These are phyloP conservation scores for Oophaga pumilio DNA, from an alignment of 2,113 vertebrate genomes.

Conservation along the genomic window DNA sequence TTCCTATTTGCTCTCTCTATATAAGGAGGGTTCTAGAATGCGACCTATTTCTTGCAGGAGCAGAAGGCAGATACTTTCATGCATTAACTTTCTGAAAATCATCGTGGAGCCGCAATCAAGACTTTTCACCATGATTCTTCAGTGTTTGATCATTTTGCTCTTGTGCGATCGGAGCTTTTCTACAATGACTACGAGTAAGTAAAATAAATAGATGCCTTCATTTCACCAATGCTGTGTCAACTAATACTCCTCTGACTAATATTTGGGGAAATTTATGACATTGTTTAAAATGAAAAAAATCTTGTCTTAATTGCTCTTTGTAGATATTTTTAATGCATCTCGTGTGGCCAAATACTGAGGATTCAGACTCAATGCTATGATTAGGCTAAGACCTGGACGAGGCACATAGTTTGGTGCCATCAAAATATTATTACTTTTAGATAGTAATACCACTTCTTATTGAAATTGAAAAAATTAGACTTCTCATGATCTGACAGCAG, in stretches of 20 bases:
- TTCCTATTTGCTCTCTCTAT: not conserved
- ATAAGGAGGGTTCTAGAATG: not conserved
- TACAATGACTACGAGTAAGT: constrained; percentile 1
- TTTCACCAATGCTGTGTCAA: not conserved
- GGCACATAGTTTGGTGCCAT: not conserved
- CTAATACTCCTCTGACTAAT: not conserved
- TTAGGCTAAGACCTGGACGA: not conserved
- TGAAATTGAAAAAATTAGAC: not conserved
- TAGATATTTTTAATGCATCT: not conserved
- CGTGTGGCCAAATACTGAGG: not conserved
- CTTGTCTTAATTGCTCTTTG: too few species aligned
- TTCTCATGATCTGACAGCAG: not conserved
- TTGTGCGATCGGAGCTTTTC: not conserved
- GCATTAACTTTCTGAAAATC: not conserved
- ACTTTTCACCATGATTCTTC: constrained; percentile 11
- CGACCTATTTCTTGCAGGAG: not conserved
- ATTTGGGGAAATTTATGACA: not conserved
- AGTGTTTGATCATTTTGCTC: not conserved
- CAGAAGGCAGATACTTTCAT: not conserved
- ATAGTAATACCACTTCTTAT: not conserved
- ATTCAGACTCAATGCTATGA: not conserved
- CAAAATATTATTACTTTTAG: not conserved
- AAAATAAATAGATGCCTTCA: not conserved
- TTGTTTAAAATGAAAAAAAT: too few species aligned
- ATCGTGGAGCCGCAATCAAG: not conserved